Base-by-base conservation (phyloP, 2,888 invertebrate species). In the Polymixis flavicincta region DNA sequence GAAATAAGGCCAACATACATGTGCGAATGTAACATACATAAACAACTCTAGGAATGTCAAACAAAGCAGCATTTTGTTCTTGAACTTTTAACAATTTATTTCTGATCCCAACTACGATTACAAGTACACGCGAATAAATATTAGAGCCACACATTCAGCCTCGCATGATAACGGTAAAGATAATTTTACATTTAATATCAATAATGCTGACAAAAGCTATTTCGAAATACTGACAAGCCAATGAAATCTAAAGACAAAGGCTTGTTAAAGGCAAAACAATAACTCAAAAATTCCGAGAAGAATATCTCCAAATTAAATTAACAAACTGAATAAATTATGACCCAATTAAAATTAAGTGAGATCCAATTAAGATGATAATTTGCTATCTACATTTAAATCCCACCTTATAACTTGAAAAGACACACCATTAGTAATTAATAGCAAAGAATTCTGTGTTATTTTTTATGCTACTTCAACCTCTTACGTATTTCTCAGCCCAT, bases 401-500 rank as follows among this genome's bases (percentile, higher is more conserved):
- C 32, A 59, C 55, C 7, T 6, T 48, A 68, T 54, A 71, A 63
- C 22, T 48, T 57, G 25, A 32, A 67, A 57, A 66, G 22, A 54
- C 61, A 69, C 57, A 64, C 59, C n/a, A 76, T 60, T 74, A 75
- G 67, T 80, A 77, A 82, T 85, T 74, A 86, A 85, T 74, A 80
- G 76, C 73, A 57, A 78, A 76, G 64, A 78, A 71, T 78, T 75
- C 78, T 68, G 69, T 85, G 73, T 83, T 83, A 85, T 84, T 89
- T 88, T 85, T 88, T 81, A 88, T 77, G 76, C 81, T 78, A 78
- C 87, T 85, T 81, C 87, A 80, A 71, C 85, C 85, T 86, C 88
- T 85, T 88, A 87, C 82, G 80, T 79, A 83, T 90, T 89, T 89
- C 87, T 90, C 80, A 86, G 75, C 81, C 82, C 81, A 76, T 90